phyloP scores from a whole-genome alignment of 1,140 invertebrate species.

The Meloidogyne chitwoodi region DNA sequence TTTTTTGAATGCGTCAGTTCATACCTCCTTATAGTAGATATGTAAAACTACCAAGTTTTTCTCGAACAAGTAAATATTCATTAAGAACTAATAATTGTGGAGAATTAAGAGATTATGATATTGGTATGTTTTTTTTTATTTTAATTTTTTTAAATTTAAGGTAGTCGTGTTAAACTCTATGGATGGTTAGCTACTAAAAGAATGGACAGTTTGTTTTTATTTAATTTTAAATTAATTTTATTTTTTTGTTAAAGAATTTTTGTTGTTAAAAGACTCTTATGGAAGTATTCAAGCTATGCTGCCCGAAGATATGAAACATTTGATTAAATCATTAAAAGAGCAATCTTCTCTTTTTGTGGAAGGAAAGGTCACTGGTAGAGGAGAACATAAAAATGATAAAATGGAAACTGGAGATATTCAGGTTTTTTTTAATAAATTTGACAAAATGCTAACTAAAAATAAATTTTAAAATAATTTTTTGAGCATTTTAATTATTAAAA shows the following conservation, averaged over 20 bases:
- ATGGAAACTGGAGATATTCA: slow-evolving; percentile 47
- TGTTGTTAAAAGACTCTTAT: slow-evolving; percentile 34
- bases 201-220: slow-evolving; percentile 10
- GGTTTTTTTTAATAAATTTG: not conserved
- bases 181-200: slow-evolving; percentile 40
- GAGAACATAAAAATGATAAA: slow-evolving; percentile 30
- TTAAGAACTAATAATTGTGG: slow-evolving; percentile 45
- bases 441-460: too few relatives aligned
- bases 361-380: slow-evolving; percentile 32
- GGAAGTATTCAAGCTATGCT: slow-evolving; percentile 33
- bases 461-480: too few relatives aligned
- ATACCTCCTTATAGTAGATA: too few relatives aligned
- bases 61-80: not conserved
- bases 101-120: slow-evolving; percentile 28
- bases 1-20: too few relatives aligned
- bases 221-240: not conserved
- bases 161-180: slow-evolving; percentile 35
- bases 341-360: slow-evolving; percentile 35
- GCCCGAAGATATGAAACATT: slow-evolving; percentile 10
- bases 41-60: not conserved
- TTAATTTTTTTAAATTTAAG: slow-evolving; percentile 20
- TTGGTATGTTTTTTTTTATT: slow-evolving; percentile 23
- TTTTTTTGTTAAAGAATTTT: slow-evolving; percentile 21
- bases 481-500: too few relatives aligned
- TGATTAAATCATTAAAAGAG: slow-evolving; percentile 9